These are phyloP conservation scores for Pyrochroa serraticornis DNA, from an alignment of 2,888 invertebrate genomes.

Conservation along the genomic window DNA sequence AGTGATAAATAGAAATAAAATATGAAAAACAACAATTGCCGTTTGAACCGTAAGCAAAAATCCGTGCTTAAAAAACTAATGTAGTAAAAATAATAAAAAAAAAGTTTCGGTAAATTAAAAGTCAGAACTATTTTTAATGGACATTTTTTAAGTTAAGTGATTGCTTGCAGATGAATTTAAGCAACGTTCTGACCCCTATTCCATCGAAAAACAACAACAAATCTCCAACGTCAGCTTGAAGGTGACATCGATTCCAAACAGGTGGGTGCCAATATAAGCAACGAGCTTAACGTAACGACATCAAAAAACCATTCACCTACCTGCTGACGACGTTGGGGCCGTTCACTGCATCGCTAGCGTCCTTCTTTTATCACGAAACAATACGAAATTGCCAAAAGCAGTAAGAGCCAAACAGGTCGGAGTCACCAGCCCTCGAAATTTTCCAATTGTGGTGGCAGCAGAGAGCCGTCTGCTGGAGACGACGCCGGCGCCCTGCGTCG, in stretches of 20 bases:
- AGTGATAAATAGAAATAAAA: too few relatives aligned
- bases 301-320: slow-evolving; percentile 22
- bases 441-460: slow-evolving; percentile 34
- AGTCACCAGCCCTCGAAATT: slow-evolving; percentile 39
- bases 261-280: slow-evolving; percentile 41
- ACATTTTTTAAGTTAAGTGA: too few relatives aligned
- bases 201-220: too few relatives aligned
- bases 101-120: too few relatives aligned
- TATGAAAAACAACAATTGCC: too few relatives aligned
- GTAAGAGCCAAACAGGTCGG: slow-evolving; percentile 33
- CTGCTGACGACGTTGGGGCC: slow-evolving; percentile 26
- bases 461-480: slow-evolving; percentile 31
- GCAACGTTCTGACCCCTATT: neutral
- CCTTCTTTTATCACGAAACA: slow-evolving; percentile 34
- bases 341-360: slow-evolving; percentile 45
- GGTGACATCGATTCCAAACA: slow-evolving; percentile 40
- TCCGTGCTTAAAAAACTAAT: too few relatives aligned
- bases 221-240: slow-evolving; percentile 4
- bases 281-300: neutral
- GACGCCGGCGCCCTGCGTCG: slow-evolving; percentile 43
- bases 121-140: too few relatives aligned
- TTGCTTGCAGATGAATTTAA: neutral
- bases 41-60: too few relatives aligned
- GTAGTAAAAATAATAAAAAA: too few relatives aligned
- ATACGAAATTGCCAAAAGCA: slow-evolving; percentile 36